phyloP scores from a whole-genome alignment of 2,888 invertebrate species.

The Pseudeuparius sepicola region DNA sequence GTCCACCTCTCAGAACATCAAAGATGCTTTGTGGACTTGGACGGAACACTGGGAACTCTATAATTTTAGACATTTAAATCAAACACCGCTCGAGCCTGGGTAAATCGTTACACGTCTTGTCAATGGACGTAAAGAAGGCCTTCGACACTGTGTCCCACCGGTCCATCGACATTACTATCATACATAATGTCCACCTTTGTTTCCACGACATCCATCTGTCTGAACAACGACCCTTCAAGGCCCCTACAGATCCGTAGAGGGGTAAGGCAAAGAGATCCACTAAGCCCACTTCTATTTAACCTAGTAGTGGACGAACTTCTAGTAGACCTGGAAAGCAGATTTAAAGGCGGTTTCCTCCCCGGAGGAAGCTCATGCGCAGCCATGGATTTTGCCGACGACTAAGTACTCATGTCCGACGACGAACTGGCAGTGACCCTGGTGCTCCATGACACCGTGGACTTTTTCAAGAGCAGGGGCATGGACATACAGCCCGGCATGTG shows the following conservation, averaged over 20 bases:
- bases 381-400: conserved; percentile 24
- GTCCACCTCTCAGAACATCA: conserved; percentile 22
- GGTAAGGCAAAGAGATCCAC: conserved; percentile 29
- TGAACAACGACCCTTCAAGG: conserved; percentile 16
- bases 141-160: no score
- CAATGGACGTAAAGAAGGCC: conserved; percentile 22
- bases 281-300: conserved; percentile 29
- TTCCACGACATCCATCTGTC: conserved; percentile 11
- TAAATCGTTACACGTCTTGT: no score
- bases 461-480: conserved; percentile 19
- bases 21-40: conserved; percentile 29
- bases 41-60: conserved; percentile 34
- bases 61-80: conserved; percentile 25
- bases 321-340: no score
- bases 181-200: conserved; percentile 7
- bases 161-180: no score
- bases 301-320: conserved; percentile 27
- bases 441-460: conserved; percentile 10
- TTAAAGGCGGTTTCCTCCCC: no score
- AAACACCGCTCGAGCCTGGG: conserved; percentile 7
- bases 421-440: conserved; percentile 10
- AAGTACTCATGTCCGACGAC: conserved; percentile 16
- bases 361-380: no score
- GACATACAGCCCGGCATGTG: conserved; percentile 20
- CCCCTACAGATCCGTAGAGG: conserved; percentile 26